A percentile compares a stretch with the other conserved stretches of the same genome.
Evolutionary conservation across 2,113 vertebrate genomes (phyloP).

Genomic region (Steatornis caripensis): DNA sequence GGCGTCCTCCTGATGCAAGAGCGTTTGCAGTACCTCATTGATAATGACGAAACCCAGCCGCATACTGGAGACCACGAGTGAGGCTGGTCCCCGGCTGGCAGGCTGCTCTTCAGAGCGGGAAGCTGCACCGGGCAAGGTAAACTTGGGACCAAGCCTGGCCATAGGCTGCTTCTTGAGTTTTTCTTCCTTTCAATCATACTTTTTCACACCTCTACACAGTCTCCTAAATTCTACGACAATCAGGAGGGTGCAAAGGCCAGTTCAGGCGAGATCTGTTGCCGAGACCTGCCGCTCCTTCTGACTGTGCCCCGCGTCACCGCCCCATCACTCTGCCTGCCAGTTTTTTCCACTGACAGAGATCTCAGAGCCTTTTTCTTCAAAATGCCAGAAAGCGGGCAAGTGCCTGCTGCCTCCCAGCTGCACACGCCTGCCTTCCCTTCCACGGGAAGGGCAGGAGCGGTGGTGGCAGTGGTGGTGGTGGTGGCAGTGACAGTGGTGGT

Average conservation of each 20-base stretch:
- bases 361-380: not conserved
- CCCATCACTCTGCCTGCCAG: not conserved
- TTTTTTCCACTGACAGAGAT: not conserved
- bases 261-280: not conserved
- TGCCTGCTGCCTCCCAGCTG: not conserved
- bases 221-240: too few species aligned
- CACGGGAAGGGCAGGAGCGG: not conserved
- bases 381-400: not conserved
- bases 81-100: too few species aligned
- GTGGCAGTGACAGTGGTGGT: not conserved
- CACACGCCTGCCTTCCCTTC: not conserved
- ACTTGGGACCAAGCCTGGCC: too few species aligned
- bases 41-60: accelerated
- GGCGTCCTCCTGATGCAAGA: not conserved
- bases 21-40: not conserved
- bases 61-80: not conserved
- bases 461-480: not conserved
- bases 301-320: accelerated
- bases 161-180: too few species aligned
- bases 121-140: too few species aligned
- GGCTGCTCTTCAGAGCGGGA: too few species aligned
- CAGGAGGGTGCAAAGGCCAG: too few species aligned
- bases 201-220: too few species aligned
- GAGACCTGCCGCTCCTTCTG: not conserved
- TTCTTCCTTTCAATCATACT: too few species aligned